Conservation (phyloP, 2,113 vertebrate genomes). For the Macquaria australasica region DNA sequence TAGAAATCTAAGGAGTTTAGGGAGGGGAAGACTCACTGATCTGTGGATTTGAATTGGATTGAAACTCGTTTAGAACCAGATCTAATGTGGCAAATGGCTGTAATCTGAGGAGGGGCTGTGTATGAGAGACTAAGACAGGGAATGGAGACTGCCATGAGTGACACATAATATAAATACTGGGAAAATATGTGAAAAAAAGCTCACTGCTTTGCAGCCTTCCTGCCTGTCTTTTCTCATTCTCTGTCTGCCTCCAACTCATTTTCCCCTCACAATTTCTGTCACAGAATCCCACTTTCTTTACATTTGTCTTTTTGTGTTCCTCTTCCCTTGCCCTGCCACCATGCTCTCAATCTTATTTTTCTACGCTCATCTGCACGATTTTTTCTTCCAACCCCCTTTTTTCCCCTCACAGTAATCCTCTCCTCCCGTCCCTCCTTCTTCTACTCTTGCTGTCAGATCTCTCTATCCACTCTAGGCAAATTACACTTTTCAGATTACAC, state of each 20-base stretch:
- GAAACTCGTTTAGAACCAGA: slow-evolving; percentile 60
- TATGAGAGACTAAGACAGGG: slow-evolving; percentile 16
- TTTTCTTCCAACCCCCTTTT: slow-evolving; percentile 13
- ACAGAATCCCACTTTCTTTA: slow-evolving; percentile 32
- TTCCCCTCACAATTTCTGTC: slow-evolving; percentile 12
- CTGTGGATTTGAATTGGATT: slow-evolving; percentile 77
- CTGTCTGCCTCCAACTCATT: slow-evolving; percentile 5
- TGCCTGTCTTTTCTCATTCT: background rate
- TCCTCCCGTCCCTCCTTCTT: slow-evolving; percentile 53
- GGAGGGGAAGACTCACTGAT: slow-evolving; percentile 66
- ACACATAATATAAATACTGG: slow-evolving; percentile 25
- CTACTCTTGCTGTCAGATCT: slow-evolving; percentile 70
- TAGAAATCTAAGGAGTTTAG: slow-evolving; percentile 75
- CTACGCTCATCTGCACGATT: slow-evolving; percentile 39
- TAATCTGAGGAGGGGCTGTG: slow-evolving; percentile 55
- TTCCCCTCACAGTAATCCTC: slow-evolving; percentile 64
- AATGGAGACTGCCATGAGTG: slow-evolving; percentile 7
- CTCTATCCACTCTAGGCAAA: slow-evolving; percentile 78
- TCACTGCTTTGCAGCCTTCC: slow-evolving; percentile 19
- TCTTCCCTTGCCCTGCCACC: slow-evolving; percentile 27
- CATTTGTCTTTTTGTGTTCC: slow-evolving; percentile 20
- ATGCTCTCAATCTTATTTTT: slow-evolving; percentile 45
- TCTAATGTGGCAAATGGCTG: slow-evolving; percentile 64
- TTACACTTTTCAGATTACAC: slow-evolving; percentile 83
- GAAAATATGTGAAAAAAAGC: slow-evolving; percentile 32